Evolutionary conservation across 2,888 invertebrate species (phyloP).

Genomic region (Lycophotia porphyrea): DNA sequence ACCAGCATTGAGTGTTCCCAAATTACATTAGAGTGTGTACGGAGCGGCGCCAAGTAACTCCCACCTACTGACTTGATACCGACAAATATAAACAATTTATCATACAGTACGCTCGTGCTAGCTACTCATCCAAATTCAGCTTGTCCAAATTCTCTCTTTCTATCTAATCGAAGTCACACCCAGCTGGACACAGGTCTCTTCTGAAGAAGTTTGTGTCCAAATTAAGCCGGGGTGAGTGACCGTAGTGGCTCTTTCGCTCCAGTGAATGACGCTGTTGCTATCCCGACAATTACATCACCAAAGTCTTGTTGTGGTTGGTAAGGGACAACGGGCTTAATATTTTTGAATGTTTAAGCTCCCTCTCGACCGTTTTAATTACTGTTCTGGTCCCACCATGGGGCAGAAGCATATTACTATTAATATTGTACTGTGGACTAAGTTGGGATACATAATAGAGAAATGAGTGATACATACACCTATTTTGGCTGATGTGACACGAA

Average conservation of each 20-base stretch:
- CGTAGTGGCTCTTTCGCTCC: slow-evolving; percentile 44
- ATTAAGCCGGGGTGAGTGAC: slow-evolving; percentile 47
- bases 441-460: slow-evolving; percentile 16
- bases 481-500: slow-evolving; percentile 17
- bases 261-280: slow-evolving; percentile 52
- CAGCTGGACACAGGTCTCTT: slow-evolving; percentile 6
- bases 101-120: slow-evolving; percentile 33
- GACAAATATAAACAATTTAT: slow-evolving; percentile 54
- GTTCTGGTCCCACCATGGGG: no score
- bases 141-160: slow-evolving; percentile 1
- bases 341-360: neutral
- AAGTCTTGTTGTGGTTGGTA: slow-evolving; percentile 34
- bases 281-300: slow-evolving; percentile 40
- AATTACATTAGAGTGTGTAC: slow-evolving; percentile 72
- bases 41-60: slow-evolving; percentile 69
- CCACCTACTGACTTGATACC: slow-evolving; percentile 62
- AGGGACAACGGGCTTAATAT: neutral
- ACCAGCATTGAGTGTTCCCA: slow-evolving; percentile 75
- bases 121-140: neutral
- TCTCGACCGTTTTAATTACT: neutral
- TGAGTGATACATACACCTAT: slow-evolving; percentile 18
- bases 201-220: slow-evolving; percentile 27
- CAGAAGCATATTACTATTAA: neutral
- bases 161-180: neutral
- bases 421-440: neutral